These are phyloP conservation scores for Macrostomum lignano DNA, from an alignment of 1,140 invertebrate genomes.

Conservation along the genomic window DNA sequence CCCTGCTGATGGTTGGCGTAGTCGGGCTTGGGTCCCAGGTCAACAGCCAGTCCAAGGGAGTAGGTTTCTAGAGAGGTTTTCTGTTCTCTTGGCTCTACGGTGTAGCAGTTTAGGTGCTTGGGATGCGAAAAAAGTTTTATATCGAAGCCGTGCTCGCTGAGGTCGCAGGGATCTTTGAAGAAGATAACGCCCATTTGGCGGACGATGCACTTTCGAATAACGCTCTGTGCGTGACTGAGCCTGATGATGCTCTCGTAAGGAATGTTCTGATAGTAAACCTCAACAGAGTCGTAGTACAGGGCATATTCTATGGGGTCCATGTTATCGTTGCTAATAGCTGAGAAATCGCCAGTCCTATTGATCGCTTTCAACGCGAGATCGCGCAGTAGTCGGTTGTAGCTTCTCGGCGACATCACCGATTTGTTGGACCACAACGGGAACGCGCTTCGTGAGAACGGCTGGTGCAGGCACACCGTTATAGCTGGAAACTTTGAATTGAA, in stretches of 20 bases:
- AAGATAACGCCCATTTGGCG: not conserved
- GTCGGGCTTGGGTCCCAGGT: not conserved
- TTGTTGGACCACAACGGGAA: too few species aligned
- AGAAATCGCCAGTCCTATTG: too few species aligned
- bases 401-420: too few species aligned
- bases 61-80: too few species aligned
- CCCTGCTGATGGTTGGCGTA: not conserved
- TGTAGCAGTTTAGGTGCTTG: slow-evolving; percentile 3
- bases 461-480: too few species aligned
- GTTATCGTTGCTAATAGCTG: too few species aligned
- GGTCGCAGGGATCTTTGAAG: not conserved
- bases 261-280: slow-evolving; percentile 2
- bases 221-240: not conserved
- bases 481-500: too few species aligned
- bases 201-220: not conserved
- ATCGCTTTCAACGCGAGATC: too few species aligned
- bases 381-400: too few species aligned
- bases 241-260: not conserved
- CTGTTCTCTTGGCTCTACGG: not conserved
- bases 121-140: slow-evolving; percentile 2
- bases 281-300: not conserved
- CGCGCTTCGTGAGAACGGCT: too few species aligned
- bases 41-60: not conserved
- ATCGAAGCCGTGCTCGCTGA: not conserved
- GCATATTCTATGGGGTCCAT: too few species aligned